Conservation (phyloP, 1,140 invertebrate species). For the Micrasema longulum region DNA sequence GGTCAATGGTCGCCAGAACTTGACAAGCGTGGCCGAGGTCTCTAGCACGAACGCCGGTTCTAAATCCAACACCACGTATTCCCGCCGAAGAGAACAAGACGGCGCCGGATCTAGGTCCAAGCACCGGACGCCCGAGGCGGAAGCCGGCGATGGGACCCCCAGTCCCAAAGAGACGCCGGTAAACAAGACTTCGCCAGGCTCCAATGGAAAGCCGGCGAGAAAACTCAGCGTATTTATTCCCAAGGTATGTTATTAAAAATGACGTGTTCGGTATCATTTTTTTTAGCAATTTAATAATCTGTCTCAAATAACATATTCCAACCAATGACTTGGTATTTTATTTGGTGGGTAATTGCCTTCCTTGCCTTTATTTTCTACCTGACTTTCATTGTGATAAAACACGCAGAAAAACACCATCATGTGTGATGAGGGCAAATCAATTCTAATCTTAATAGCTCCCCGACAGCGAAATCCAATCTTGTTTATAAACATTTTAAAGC, state of each 20-base stretch:
- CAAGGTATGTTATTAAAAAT: constrained; percentile 62
- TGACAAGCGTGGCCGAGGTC: constrained; percentile 4
- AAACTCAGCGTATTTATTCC: constrained; percentile 66
- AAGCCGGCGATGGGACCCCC: constrained; percentile 3
- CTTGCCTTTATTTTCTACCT: too few species aligned
- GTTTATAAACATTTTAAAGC: too few species aligned
- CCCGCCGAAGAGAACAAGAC: constrained; percentile 25
- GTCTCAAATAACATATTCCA: too few species aligned
- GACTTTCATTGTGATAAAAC: too few species aligned
- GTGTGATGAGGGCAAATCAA: too few species aligned
- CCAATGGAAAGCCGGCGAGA: constrained; percentile 48
- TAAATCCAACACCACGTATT: constrained; percentile 10
- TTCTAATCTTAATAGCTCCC: too few species aligned
- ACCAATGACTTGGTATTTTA: too few species aligned
- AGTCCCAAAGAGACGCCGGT: constrained; percentile 13
- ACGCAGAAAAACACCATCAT: too few species aligned
- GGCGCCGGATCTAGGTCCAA: constrained; percentile 7
- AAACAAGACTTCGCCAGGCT: background rate
- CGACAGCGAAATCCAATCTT: too few species aligned
- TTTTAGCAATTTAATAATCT: background rate
- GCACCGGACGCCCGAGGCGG: constrained; percentile 22
- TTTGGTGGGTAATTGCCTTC: too few species aligned
- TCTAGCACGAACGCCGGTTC: background rate
- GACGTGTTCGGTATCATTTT: background rate
- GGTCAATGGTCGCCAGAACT: constrained; percentile 13